A percentile compares a stretch with the other conserved stretches of the same genome.
These are phyloP conservation scores for Hedya salicella DNA, from an alignment of 2,888 invertebrate genomes.

Conservation along the genomic window DNA sequence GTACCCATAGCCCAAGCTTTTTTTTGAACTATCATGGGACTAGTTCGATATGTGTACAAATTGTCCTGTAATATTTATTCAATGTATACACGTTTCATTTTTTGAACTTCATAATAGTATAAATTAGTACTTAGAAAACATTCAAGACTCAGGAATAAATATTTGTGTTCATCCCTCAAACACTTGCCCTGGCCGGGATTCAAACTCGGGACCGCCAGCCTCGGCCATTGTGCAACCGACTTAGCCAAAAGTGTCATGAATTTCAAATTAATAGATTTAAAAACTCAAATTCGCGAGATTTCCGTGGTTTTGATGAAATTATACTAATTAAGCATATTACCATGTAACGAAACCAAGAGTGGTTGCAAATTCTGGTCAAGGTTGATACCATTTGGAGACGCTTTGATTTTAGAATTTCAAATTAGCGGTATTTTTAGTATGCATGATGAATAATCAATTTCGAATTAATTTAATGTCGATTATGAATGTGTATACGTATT, in stretches of 20 bases:
- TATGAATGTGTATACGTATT: not conserved
- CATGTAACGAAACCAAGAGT: not conserved
- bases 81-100: too few species aligned
- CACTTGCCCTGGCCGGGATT: too few species aligned
- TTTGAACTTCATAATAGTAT: too few species aligned
- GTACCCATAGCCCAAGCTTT: too few species aligned
- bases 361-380: conserved; percentile 11
- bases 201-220: too few species aligned
- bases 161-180: too few species aligned
- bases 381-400: conserved; percentile 4
- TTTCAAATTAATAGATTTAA: conserved; percentile 9
- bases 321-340: conserved; percentile 1
- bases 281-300: not conserved
- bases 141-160: too few species aligned
- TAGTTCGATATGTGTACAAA: too few species aligned
- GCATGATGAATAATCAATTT: not conserved
- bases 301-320: conserved; percentile 15
- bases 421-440: not conserved
- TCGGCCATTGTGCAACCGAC: too few species aligned
- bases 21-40: too few species aligned
- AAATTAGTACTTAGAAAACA: too few species aligned
- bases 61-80: too few species aligned
- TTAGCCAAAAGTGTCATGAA: not conserved
- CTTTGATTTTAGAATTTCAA: conserved; percentile 19
- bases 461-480: not conserved